Evolutionary conservation across 2,113 vertebrate genomes (phyloP).

Genomic region (Capricornis sumatraensis): DNA sequence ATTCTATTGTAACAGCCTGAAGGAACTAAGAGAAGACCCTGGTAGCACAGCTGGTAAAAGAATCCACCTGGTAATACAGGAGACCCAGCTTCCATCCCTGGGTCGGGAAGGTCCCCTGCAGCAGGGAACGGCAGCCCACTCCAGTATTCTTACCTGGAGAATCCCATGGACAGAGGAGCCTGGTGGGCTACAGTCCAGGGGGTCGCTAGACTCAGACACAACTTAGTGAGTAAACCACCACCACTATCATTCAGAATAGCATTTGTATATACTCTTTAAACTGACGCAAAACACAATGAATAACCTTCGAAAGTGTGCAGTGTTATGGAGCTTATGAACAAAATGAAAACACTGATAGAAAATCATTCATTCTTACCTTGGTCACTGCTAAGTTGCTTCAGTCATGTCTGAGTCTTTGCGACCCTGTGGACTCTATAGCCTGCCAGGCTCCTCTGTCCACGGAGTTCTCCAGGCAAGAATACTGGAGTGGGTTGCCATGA

Average conservation of each 20-base stretch:
- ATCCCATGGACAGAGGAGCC: background rate
- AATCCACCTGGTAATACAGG: background rate
- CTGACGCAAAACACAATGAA: rapidly evolving
- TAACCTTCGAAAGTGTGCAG: background rate
- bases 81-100: background rate
- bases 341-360: background rate
- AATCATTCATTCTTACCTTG: background rate
- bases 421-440: background rate
- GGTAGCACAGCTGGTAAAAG: background rate
- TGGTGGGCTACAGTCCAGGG: background rate
- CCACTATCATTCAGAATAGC: rapidly evolving
- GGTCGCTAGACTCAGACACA: background rate
- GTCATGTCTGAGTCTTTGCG: rapidly evolving
- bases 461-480: background rate
- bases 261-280: background rate
- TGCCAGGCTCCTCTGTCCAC: background rate
- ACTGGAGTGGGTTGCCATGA: background rate
- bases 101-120: background rate
- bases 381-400: background rate
- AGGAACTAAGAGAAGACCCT: too few species aligned
- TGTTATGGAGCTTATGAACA: background rate
- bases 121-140: rapidly evolving
- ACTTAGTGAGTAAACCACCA: background rate
- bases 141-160: background rate
- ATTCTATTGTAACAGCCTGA: too few species aligned